These are phyloP conservation scores for Caenorhabditis tropicalis DNA, from an alignment of 1,140 invertebrate genomes.

Conservation along the genomic window DNA sequence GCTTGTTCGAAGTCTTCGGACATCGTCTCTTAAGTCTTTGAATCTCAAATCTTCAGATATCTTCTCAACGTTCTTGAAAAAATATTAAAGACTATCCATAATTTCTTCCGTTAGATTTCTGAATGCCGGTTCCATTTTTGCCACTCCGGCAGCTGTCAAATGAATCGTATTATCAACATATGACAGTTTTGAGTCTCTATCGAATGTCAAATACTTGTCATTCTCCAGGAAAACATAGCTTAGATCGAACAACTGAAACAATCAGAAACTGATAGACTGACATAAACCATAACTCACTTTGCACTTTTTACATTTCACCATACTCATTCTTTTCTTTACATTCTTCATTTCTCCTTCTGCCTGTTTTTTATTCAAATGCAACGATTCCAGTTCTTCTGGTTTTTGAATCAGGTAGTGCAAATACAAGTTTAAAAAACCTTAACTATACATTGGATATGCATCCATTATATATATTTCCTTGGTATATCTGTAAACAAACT, in stretches of 20 bases:
- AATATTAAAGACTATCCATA: not conserved
- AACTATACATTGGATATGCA: not conserved
- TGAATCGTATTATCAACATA: not conserved
- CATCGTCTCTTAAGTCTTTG: too few species aligned
- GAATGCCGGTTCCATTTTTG: not conserved
- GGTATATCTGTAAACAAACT: not conserved
- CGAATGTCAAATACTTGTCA: not conserved
- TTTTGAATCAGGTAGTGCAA: not conserved
- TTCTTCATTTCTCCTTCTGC: not conserved
- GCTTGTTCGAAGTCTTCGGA: too few species aligned
- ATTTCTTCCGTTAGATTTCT: not conserved
- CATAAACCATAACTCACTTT: not conserved
- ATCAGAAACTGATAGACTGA: not conserved
- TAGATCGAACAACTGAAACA: not conserved
- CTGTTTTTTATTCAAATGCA: not conserved
- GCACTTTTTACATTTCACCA: not conserved
- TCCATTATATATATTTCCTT: not conserved
- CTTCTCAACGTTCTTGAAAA: too few species aligned
- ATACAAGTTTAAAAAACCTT: not conserved
- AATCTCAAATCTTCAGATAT: too few species aligned
- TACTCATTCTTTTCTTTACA: not conserved
- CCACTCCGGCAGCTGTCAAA: not conserved
- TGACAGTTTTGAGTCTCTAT: not conserved
- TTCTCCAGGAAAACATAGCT: not conserved
- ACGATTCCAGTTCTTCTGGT: not conserved